phyloP scores from a whole-genome alignment of 1,140 invertebrate genomes.

The Pentalonia nigronervosa region DNA sequence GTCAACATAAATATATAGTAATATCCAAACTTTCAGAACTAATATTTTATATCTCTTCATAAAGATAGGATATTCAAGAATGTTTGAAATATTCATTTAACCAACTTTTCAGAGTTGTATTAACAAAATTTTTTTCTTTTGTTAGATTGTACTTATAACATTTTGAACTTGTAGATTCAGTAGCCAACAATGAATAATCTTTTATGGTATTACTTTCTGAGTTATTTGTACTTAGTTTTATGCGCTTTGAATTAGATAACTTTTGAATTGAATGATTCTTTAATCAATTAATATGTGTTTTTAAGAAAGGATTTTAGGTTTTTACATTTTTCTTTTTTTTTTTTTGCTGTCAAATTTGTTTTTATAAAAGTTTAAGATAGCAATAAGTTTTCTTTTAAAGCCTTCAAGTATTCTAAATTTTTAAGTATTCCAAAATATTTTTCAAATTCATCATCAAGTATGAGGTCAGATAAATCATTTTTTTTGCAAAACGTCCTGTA shows the following conservation, averaged over 20 bases:
- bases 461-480: neutral
- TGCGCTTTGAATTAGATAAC: neutral
- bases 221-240: neutral
- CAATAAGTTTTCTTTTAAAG: neutral
- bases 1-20: neutral
- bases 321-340: neutral
- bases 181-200: neutral
- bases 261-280: neutral
- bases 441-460: neutral
- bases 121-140: neutral
- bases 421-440: neutral
- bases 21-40: neutral
- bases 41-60: neutral
- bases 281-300: neutral
- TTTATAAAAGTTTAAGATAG: neutral
- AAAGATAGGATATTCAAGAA: neutral
- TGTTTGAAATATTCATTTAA: neutral
- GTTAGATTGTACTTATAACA: neutral
- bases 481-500: neutral
- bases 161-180: neutral
- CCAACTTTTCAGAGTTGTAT: neutral
- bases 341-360: neutral
- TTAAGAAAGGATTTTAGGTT: neutral
- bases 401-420: neutral
- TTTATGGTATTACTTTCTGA: neutral